Evolutionary conservation across 2,113 vertebrate species (phyloP).

Genomic region (Charina bottae): DNA sequence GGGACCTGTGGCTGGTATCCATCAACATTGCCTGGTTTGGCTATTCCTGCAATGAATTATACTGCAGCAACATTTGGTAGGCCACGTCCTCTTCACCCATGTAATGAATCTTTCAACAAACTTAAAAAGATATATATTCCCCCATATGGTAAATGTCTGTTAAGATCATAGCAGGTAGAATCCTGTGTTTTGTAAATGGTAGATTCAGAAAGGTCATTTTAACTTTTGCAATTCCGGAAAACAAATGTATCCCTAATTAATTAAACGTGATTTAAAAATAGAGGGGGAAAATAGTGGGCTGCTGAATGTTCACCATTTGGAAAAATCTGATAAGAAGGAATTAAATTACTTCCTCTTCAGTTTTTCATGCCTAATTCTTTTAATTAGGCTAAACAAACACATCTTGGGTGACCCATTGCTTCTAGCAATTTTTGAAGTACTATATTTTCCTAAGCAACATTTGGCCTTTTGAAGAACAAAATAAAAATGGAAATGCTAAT

Average conservation of each 20-base stretch:
- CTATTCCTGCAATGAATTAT: neutral
- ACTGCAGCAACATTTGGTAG: neutral
- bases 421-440: slow-evolving; percentile 67
- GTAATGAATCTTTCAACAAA: neutral
- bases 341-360: slow-evolving; percentile 17
- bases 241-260: slow-evolving; percentile 41
- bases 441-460: slow-evolving; percentile 71
- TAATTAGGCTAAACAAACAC: slow-evolving; percentile 66
- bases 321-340: slow-evolving; percentile 27
- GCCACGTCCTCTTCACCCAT: neutral
- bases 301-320: slow-evolving; percentile 46
- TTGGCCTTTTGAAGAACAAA: slow-evolving; percentile 83
- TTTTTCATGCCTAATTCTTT: slow-evolving; percentile 51
- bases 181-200: slow-evolving; percentile 17
- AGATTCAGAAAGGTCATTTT: slow-evolving; percentile 5
- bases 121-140: neutral
- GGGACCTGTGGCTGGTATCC: neutral
- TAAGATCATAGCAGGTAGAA: neutral
- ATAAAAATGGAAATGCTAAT: slow-evolving; percentile 84
- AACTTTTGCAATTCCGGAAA: slow-evolving; percentile 35
- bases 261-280: slow-evolving; percentile 42
- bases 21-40: neutral
- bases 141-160: neutral
- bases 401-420: slow-evolving; percentile 64
- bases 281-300: slow-evolving; percentile 29